Conservation (phyloP, 2,113 vertebrate species). For the Callopanchax toddi region DNA sequence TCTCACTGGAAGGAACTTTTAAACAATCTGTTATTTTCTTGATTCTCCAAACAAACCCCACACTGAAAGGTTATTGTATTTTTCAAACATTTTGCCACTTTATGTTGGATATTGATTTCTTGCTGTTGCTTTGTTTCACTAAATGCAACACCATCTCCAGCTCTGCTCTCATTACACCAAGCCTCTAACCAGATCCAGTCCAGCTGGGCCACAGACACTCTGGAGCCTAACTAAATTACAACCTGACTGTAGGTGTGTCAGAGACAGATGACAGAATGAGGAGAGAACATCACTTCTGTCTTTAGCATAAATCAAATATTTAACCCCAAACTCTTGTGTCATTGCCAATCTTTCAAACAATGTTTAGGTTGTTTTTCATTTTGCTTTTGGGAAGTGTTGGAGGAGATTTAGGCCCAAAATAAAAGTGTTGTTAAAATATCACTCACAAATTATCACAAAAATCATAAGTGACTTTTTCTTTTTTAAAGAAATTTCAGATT, state of each 20-base stretch:
- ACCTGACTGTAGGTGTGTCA: conserved; percentile 35
- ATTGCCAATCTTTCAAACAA: too few species aligned
- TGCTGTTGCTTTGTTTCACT: background rate
- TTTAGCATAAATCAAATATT: background rate
- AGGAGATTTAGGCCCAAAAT: background rate
- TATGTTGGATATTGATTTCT: background rate
- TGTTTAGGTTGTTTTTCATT: background rate
- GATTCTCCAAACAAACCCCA: background rate
- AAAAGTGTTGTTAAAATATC: too few species aligned
- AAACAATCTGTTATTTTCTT: too few species aligned
- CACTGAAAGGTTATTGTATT: background rate
- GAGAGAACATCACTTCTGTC: background rate
- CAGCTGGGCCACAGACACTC: conserved; percentile 29
- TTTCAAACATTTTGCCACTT: conserved; percentile 3
- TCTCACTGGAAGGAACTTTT: too few species aligned
- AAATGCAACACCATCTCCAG: background rate
- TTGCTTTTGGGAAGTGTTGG: background rate
- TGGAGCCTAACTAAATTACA: conserved; percentile 27
- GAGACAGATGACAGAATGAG: conserved; percentile 11
- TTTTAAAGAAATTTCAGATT: background rate
- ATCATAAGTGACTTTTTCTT: background rate
- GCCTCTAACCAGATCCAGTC: background rate
- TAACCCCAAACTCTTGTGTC: background rate
- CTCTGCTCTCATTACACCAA: background rate
- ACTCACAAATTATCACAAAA: too few species aligned